phyloP scores from a whole-genome alignment of 2,113 vertebrate genomes.

The Todiramphus saurophagus region DNA sequence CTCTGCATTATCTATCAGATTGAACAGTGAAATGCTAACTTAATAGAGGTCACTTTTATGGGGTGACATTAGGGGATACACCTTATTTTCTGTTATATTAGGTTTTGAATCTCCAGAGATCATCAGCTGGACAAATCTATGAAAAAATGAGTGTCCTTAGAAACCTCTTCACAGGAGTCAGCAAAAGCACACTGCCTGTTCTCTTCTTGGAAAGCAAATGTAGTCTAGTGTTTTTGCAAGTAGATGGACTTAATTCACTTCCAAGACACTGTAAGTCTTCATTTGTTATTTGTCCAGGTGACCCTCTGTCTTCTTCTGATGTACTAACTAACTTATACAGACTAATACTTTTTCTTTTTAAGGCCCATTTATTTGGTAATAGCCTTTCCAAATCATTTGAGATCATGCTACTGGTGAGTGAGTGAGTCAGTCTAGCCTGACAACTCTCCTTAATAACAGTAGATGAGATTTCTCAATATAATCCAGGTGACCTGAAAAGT shows the following conservation, averaged over 20 bases:
- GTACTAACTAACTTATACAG: not conserved
- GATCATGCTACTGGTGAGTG: not conserved
- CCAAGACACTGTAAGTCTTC: not conserved
- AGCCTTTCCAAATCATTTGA: not conserved
- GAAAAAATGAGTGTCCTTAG: not conserved
- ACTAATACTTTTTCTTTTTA: not conserved
- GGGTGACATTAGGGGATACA: not conserved
- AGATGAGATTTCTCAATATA: not conserved
- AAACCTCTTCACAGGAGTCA: not conserved
- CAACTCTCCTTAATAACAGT: not conserved
- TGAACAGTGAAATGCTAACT: not conserved
- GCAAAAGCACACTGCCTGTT: not conserved
- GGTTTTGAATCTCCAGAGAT: not conserved
- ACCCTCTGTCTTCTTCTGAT: not conserved
- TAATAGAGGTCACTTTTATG: not conserved
- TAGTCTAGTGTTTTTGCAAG: not conserved
- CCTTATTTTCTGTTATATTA: not conserved
- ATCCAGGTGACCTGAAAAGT: not conserved
- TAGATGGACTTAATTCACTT: not conserved
- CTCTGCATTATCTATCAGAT: not conserved
- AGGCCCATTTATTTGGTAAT: not conserved
- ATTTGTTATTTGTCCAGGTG: not conserved
- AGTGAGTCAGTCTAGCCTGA: not conserved
- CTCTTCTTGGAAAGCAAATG: not conserved
- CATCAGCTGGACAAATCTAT: not conserved